A percentile compares a stretch with the other conserved stretches of the same genome.
phyloP scores from a whole-genome alignment of 2,113 vertebrate genomes.

The Glaucidium brasilianum region DNA sequence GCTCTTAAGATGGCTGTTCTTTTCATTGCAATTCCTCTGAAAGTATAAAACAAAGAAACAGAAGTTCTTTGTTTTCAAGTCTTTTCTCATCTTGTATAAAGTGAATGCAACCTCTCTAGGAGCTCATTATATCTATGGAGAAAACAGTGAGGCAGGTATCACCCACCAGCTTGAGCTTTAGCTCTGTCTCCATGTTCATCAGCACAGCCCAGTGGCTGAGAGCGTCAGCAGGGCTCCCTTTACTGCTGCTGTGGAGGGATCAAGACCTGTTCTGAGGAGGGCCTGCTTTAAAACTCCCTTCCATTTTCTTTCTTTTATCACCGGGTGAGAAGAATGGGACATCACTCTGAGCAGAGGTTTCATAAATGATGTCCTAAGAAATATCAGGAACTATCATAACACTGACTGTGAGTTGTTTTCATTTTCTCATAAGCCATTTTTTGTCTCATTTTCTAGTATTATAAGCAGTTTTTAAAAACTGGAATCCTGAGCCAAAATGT shows the following conservation, averaged over 20 bases:
- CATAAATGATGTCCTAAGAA: not conserved
- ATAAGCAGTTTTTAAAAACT: not conserved
- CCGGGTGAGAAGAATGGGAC: not conserved
- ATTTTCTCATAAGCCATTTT: not conserved
- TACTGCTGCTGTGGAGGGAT: not conserved
- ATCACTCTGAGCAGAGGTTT: not conserved
- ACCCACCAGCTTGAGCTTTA: not conserved
- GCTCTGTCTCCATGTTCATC: not conserved
- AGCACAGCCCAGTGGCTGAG: not conserved
- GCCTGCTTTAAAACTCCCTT: not conserved
- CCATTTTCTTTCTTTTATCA: not conserved
- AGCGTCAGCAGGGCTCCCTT: not conserved
- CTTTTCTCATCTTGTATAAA: not conserved
- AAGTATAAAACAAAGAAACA: not conserved
- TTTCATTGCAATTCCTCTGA: not conserved
- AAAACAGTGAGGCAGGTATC: not conserved
- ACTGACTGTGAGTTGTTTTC: not conserved
- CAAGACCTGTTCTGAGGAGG: accelerated
- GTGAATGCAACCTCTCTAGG: not conserved
- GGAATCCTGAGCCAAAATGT: not conserved
- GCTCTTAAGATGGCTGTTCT: not conserved
- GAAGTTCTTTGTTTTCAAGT: not conserved
- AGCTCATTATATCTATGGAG: accelerated
- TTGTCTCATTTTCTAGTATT: not conserved
- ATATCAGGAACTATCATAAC: not conserved